Conservation (phyloP, 2,888 invertebrate genomes). For the Antheraea yamamai region DNA sequence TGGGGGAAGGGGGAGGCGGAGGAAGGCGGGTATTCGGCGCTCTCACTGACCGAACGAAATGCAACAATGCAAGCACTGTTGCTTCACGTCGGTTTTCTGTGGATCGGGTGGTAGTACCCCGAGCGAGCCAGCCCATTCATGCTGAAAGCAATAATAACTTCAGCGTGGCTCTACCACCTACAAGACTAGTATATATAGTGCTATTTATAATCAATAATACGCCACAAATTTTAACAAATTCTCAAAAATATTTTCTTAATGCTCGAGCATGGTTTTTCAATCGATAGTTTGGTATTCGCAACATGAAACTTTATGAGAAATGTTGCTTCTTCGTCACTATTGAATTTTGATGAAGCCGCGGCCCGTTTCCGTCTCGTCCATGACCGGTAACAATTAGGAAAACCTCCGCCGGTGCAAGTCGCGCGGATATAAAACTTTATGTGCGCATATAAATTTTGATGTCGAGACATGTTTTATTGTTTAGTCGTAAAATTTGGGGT, state of each 20-base stretch:
- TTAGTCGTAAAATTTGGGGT: slow-evolving; percentile 78
- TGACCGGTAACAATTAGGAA: slow-evolving; percentile 79
- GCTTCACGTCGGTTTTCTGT: no score
- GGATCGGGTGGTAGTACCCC: no score
- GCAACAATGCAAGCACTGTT: no score
- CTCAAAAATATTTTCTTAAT: slow-evolving; percentile 6
- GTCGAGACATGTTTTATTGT: slow-evolving; percentile 82
- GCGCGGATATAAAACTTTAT: slow-evolving; percentile 81
- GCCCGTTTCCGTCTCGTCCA: slow-evolving; percentile 58
- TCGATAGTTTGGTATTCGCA: slow-evolving; percentile 42
- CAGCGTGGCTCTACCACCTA: no score
- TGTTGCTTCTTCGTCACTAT: slow-evolving; percentile 49
- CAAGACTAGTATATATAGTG: no score
- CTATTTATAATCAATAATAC: no score
- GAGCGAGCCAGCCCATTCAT: no score
- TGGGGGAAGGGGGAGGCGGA: no score
- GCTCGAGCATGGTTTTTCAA: slow-evolving; percentile 26
- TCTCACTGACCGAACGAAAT: no score
- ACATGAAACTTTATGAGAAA: slow-evolving; percentile 45
- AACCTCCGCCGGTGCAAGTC: slow-evolving; percentile 73
- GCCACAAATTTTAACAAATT: no score
- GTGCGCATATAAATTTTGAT: slow-evolving; percentile 81
- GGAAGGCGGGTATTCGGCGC: no score
- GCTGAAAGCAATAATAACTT: no score
- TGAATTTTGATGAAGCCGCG: slow-evolving; percentile 54